Conservation (phyloP, 2,888 invertebrate genomes). For the Ceriagrion tenellum region DNA sequence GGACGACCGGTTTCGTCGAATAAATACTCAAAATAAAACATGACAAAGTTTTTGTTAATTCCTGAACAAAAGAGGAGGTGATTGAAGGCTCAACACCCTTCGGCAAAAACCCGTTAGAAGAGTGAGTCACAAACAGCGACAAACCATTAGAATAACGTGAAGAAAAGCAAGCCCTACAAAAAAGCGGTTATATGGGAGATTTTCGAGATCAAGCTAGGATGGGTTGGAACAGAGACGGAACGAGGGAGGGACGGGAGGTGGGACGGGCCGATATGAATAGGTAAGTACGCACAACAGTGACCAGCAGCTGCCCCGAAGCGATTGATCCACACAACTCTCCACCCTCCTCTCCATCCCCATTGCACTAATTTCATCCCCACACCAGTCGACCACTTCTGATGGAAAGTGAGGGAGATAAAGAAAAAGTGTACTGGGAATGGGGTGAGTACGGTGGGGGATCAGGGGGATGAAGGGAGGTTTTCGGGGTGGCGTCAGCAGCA, state of each 20-base stretch:
- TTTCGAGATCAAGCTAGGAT: background rate
- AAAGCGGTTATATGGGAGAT: background rate
- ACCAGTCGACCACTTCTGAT: background rate
- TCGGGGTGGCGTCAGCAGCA: background rate
- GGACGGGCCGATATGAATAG: slow-evolving; percentile 17
- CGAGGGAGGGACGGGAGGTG: background rate
- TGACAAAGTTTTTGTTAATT: too few relatives aligned
- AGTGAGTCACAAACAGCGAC: background rate
- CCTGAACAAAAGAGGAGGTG: too few relatives aligned
- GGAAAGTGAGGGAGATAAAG: background rate
- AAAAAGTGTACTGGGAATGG: background rate
- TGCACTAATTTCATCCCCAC: slow-evolving; percentile 13
- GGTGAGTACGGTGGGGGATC: background rate
- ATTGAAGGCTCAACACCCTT: too few relatives aligned
- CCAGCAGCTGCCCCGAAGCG: slow-evolving; percentile 58
- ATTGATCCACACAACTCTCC: slow-evolving; percentile 48
- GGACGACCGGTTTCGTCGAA: too few relatives aligned
- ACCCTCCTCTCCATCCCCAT: background rate
- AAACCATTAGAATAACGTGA: background rate
- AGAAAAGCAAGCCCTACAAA: background rate
- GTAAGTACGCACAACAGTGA: slow-evolving; percentile 21
- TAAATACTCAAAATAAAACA: too few relatives aligned
- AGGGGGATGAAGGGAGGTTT: background rate
- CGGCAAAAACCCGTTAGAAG: too few relatives aligned
- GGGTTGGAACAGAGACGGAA: background rate